These are phyloP conservation scores for Melospiza melodia DNA, from an alignment of 2,113 vertebrate species.

Conservation along the genomic window DNA sequence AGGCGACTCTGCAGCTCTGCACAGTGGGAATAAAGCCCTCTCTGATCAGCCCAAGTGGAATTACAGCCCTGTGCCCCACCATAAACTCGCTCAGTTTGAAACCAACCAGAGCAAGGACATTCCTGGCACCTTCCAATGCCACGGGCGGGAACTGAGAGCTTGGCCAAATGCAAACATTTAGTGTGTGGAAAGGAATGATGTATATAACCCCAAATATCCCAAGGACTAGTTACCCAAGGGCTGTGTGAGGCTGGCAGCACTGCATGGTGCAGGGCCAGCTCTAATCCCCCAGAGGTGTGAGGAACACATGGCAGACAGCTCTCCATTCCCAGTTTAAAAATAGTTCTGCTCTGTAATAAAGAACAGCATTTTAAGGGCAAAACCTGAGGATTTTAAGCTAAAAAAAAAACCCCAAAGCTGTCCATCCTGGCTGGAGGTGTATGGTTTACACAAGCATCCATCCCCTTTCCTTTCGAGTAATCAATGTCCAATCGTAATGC, in stretches of 20 bases:
- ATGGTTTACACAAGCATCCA: slow-evolving; percentile 24
- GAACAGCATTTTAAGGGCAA: background rate
- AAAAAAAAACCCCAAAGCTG: background rate
- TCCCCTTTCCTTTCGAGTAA: background rate
- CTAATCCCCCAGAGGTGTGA: background rate
- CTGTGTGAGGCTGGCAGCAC: background rate
- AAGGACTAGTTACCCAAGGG: background rate
- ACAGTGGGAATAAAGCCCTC: background rate
- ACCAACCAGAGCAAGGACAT: background rate
- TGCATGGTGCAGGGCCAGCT: background rate
- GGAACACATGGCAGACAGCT: background rate
- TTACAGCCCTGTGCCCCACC: background rate
- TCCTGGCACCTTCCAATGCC: background rate
- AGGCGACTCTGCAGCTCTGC: background rate
- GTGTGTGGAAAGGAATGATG: background rate
- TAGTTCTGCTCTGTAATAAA: background rate
- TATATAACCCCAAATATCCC: background rate
- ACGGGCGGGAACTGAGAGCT: rapidly evolving
- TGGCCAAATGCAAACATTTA: background rate
- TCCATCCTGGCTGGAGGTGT: background rate
- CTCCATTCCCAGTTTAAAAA: slow-evolving; percentile 12
- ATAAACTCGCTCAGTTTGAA: background rate
- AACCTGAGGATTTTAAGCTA: background rate
- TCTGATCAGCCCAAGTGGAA: rapidly evolving
- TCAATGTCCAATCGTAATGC: slow-evolving; percentile 50